These are phyloP conservation scores for Sebastes cheni DNA, from an alignment of 2,797 vertebrate species.

Conservation along the genomic window DNA sequence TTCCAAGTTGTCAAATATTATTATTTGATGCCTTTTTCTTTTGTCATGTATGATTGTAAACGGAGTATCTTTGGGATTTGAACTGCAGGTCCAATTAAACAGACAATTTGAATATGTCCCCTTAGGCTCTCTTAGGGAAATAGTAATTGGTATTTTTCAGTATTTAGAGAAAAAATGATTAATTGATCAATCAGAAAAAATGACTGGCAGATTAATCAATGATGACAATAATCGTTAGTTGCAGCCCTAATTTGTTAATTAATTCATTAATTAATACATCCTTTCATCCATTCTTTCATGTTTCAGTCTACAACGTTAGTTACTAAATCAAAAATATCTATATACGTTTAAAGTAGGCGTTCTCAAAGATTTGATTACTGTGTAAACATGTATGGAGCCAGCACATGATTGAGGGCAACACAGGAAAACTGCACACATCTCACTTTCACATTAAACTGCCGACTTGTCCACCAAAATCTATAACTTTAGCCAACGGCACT, in stretches of 20 bases:
- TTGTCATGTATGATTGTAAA: not conserved
- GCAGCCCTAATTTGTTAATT: not conserved
- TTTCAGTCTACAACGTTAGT: not conserved
- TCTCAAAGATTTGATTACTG: not conserved
- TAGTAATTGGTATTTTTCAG: not conserved
- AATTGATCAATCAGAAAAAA: not conserved
- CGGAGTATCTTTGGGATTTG: not conserved
- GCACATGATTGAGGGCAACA: not conserved
- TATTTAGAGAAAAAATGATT: not conserved
- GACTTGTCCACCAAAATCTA: not conserved
- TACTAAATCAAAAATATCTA: not conserved
- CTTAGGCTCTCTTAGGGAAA: not conserved
- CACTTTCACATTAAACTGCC: not conserved
- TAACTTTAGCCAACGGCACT: not conserved
- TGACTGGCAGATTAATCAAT: not conserved
- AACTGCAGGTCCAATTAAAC: not conserved
- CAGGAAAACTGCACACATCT: not conserved
- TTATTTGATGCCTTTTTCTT: not conserved
- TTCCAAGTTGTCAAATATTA: not conserved
- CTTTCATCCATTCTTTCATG: not conserved
- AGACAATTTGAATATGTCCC: not conserved
- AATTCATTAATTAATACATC: not conserved
- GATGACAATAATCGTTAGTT: not conserved
- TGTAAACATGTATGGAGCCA: not conserved
- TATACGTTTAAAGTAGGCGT: not conserved